Evolutionary conservation across 2,113 vertebrate genomes (phyloP).

Genomic region (Sapayoa aenigma): DNA sequence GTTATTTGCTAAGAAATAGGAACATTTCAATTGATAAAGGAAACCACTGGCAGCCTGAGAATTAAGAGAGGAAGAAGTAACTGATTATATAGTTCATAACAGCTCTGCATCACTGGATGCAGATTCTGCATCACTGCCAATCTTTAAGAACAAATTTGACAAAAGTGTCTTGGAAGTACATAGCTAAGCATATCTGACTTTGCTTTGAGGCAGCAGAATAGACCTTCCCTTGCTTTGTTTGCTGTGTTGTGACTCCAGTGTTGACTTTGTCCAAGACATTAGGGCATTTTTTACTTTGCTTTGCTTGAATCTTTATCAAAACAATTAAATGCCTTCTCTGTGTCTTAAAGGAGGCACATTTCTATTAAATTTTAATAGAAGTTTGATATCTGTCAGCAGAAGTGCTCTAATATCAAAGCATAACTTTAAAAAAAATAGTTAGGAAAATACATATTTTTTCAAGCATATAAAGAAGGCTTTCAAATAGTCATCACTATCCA

Average conservation of each 20-base stretch:
- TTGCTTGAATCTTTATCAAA: not conserved
- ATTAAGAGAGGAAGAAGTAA: not conserved
- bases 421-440: not conserved
- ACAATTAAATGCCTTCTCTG: not conserved
- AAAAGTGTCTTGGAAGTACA: rapidly evolving
- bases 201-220: not conserved
- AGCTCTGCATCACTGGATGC: not conserved
- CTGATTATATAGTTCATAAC: not conserved
- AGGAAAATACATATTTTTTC: not conserved
- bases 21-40: not conserved
- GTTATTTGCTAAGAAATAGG: not conserved
- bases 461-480: not conserved
- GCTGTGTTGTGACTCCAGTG: rapidly evolving
- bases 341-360: not conserved
- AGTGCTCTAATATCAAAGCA: not conserved
- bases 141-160: not conserved
- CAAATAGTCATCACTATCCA: no score
- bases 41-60: not conserved
- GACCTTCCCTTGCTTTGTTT: not conserved
- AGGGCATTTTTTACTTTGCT: not conserved
- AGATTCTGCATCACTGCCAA: not conserved
- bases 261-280: no score
- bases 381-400: not conserved
- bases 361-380: not conserved
- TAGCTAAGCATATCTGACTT: not conserved